phyloP scores from a whole-genome alignment of 2,113 vertebrate genomes.

The western clawed frog (Xenopus tropicalis) region DNA sequence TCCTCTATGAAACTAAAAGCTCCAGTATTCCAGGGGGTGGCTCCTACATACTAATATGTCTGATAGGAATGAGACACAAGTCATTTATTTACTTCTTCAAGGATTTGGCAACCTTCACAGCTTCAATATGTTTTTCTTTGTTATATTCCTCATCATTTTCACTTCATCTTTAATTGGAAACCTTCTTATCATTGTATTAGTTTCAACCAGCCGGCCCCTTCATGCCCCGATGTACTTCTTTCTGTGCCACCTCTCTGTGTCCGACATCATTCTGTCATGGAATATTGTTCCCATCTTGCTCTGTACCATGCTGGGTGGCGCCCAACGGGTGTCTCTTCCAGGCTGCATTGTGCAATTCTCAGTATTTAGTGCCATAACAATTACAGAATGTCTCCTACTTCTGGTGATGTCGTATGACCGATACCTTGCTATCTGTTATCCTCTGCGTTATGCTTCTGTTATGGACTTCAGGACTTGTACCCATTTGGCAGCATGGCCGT shows the following conservation, averaged over 20 bases:
- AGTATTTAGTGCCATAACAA: constrained; percentile 7
- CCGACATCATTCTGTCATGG: constrained; percentile 10
- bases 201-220: constrained; percentile 19
- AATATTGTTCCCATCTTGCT: constrained; percentile 22
- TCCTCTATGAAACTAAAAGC: too few species aligned
- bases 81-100: constrained; percentile 45
- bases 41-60: background rate
- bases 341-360: constrained; percentile 20
- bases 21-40: too few species aligned
- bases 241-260: constrained; percentile 45
- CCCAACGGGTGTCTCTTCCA: background rate
- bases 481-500: constrained; percentile 36
- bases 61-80: constrained; percentile 15
- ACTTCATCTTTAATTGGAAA: constrained; percentile 47
- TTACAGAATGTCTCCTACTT: constrained; percentile 52
- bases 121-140: constrained; percentile 44
- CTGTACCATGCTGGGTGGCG: background rate
- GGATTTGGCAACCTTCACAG: constrained; percentile 47
- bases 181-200: constrained; percentile 44
- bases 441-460: constrained; percentile 41
- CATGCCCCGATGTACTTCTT: constrained; percentile 53
- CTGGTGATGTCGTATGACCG: constrained; percentile 52
- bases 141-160: constrained; percentile 40
- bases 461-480: constrained; percentile 40
- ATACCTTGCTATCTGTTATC: constrained; percentile 50